A percentile compares a stretch with the other conserved stretches of the same genome.
Evolutionary conservation across 2,888 invertebrate genomes (phyloP).

Genomic region (Calameuta pallipes): DNA sequence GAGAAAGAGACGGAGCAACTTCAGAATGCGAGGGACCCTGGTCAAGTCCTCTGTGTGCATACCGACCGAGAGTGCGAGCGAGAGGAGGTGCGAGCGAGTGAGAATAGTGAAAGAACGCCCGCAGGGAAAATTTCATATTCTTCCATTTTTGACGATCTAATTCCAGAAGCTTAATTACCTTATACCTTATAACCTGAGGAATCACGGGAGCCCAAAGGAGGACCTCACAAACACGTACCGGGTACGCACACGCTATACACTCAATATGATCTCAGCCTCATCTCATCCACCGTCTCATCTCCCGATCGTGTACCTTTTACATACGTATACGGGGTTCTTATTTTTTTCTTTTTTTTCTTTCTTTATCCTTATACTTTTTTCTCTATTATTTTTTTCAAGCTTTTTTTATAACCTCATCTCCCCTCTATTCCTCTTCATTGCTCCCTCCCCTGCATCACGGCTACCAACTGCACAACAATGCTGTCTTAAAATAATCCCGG

Average conservation of each 20-base stretch:
- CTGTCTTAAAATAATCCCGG: neutral
- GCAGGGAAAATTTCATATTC: slow-evolving; percentile 48
- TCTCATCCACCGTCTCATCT: neutral
- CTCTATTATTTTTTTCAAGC: neutral
- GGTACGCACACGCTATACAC: neutral
- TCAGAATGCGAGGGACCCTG: neutral
- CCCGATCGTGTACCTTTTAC: neutral
- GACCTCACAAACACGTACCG: neutral
- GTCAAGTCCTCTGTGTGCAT: neutral
- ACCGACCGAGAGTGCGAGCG: no score
- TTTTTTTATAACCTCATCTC: neutral
- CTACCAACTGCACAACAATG: neutral
- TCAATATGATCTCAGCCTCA: neutral
- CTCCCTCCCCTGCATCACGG: neutral
- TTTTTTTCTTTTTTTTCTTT: neutral
- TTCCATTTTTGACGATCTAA: slow-evolving; percentile 47
- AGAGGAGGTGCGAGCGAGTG: neutral
- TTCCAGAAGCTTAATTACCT: slow-evolving; percentile 60
- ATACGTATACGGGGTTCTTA: neutral
- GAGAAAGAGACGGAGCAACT: neutral
- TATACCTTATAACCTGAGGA: slow-evolving; percentile 29
- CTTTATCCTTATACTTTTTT: neutral
- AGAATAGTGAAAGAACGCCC: slow-evolving; percentile 32
- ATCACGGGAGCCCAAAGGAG: neutral
- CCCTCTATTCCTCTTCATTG: neutral